These are phyloP conservation scores for Heliconius eleuchia DNA, from an alignment of 1,140 invertebrate species.

Conservation along the genomic window DNA sequence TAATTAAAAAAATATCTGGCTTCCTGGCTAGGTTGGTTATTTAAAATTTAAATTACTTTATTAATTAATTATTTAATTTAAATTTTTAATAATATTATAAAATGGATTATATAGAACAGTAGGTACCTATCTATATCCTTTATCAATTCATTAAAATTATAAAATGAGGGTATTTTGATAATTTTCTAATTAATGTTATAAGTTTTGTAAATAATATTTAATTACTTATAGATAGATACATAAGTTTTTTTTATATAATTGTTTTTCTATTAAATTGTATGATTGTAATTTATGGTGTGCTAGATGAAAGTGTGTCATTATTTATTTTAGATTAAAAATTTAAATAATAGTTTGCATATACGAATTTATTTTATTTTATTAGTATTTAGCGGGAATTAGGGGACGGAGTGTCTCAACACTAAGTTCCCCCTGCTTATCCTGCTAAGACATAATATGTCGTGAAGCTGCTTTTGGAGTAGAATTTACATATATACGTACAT, in stretches of 20 bases:
- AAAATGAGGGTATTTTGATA: not conserved
- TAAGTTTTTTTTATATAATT: constrained; percentile 11
- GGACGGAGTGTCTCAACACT: too few species aligned
- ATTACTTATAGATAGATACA: not conserved
- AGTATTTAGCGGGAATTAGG: too few species aligned
- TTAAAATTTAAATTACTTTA: too few species aligned
- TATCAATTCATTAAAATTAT: not conserved
- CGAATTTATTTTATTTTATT: too few species aligned
- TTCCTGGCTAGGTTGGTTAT: too few species aligned
- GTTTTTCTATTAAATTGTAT: constrained; percentile 40
- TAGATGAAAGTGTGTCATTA: constrained; percentile 27
- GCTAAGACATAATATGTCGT: too few species aligned
- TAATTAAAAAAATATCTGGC: not conserved
- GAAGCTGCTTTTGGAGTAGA: too few species aligned
- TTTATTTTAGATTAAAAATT: constrained; percentile 16
- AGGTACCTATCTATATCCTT: too few species aligned
- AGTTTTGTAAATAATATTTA: not conserved
- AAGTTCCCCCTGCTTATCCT: too few species aligned
- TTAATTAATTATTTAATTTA: too few species aligned
- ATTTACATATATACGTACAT: too few species aligned
- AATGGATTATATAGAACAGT: not conserved
- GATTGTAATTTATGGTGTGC: constrained; percentile 56
- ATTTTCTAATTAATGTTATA: not conserved
- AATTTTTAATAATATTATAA: too few species aligned
- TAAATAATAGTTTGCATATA: not conserved